Evolutionary conservation across 2,113 vertebrate species (phyloP), one percentile per base, ranked within the genome.

Genomic region (Rhabdornis inornatus): DNA sequence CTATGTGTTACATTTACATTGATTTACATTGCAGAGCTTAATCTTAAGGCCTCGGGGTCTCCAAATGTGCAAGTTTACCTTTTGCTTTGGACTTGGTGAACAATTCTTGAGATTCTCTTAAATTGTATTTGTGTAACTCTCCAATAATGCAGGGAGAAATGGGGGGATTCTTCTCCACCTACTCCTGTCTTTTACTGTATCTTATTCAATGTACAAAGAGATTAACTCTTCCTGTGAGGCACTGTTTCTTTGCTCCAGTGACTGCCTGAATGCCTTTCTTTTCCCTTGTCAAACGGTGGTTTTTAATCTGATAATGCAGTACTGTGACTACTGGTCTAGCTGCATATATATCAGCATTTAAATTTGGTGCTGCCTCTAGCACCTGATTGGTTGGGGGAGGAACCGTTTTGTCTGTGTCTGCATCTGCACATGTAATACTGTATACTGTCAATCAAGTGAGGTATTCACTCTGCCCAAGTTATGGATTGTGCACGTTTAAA

Each of bases 211-310:
- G 28, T 80, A 88, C 39, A 49, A 56, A 92, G 75, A 96, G 72
- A 83, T 96, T 88, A 94, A 93, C 88, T 88, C 84, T 90, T 94
- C 63, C 90, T 90, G n/a, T 74, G 76, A 95, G 92, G 75, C 60
- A 60, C 88, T 93, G 39, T 94, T 90, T 92, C 94, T 92, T 94
- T 80, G 47, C 90, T 96, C 69, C 68, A n/a, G 68, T 83, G 82
- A 91, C 92, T 88, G 76, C 85, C 75, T 93, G 71, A 96, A 83
- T 83, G 64, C 90, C 64, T 96, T 95, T 89, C 88, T 93, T 95
- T 94, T 86, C 52, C 52, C 25, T 85, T 87, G 85, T 74, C 79
- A 86, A 88, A 71, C 68, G 91, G 89, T 95, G 86, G 0, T 79
- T 92, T 92, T 93, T 94, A 88, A 74, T 59, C 66, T 90, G 82